Evolutionary conservation across 2,888 invertebrate genomes (phyloP).

Genomic region (Autographa gamma): DNA sequence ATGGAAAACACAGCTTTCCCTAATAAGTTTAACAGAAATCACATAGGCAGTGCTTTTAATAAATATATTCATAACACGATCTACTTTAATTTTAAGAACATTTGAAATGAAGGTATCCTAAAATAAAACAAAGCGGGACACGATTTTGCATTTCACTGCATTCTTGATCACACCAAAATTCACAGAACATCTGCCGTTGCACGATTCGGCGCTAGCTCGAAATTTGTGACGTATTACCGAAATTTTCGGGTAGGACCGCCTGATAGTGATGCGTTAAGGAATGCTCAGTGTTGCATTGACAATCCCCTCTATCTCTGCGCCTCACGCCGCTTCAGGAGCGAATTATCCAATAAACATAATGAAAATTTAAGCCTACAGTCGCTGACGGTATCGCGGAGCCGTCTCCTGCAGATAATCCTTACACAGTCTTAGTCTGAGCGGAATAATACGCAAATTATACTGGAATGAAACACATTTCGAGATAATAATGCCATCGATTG

Average conservation of each 20-base stretch:
- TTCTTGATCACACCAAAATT: background rate
- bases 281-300: constrained; percentile 87
- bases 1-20: background rate
- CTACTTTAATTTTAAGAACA: too few relatives aligned
- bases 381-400: constrained; percentile 75
- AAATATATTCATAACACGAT: background rate
- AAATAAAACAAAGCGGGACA: background rate
- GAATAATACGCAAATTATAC: constrained; percentile 79
- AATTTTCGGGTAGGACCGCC: constrained; percentile 28
- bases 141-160: constrained; percentile 16
- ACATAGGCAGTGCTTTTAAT: background rate
- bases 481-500: constrained; percentile 60
- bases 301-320: constrained; percentile 84
- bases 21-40: background rate
- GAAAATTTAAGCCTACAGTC: constrained; percentile 88
- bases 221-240: constrained; percentile 3
- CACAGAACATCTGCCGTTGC: background rate
- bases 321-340: constrained; percentile 82
- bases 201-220: constrained; percentile 9
- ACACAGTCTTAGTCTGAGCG: constrained; percentile 69
- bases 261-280: constrained; percentile 72
- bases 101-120: background rate
- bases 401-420: constrained; percentile 85
- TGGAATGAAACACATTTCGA: constrained; percentile 60
- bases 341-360: constrained; percentile 89